Conservation (phyloP, 1,140 invertebrate species). For the Riptortus pedestris region DNA sequence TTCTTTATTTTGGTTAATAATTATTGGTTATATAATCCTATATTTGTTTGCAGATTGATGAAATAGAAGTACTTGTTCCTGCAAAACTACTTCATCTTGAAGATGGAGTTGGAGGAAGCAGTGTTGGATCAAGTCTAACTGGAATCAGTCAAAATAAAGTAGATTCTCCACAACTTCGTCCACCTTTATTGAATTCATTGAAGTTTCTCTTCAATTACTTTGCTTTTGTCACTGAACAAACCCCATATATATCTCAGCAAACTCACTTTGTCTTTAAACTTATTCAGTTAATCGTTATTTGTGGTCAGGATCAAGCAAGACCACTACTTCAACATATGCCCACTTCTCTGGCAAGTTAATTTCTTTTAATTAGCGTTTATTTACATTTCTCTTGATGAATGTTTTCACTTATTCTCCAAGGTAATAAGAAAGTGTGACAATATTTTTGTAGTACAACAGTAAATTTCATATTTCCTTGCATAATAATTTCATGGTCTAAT, state of each 20-base stretch:
- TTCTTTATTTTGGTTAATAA: background rate
- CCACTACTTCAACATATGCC: conserved; percentile 68
- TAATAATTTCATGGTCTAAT: too few species aligned
- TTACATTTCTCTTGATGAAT: too few species aligned
- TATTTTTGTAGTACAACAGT: too few species aligned
- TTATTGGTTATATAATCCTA: background rate
- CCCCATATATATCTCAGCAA: conserved; percentile 66
- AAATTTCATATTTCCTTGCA: too few species aligned
- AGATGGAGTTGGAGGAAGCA: conserved; percentile 9
- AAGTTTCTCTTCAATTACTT: conserved; percentile 60
- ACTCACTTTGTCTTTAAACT: conserved; percentile 79
- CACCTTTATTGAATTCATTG: conserved; percentile 44
- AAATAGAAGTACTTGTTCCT: conserved; percentile 19
- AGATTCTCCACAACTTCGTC: conserved; percentile 11
- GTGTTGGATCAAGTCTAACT: too few species aligned
- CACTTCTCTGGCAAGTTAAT: conserved; percentile 46
- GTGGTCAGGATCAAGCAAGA: conserved; percentile 59
- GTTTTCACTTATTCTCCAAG: background rate
- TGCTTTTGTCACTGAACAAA: conserved; percentile 58
- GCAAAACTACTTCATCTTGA: conserved; percentile 21
- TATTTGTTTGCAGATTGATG: conserved; percentile 8
- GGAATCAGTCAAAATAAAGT: background rate
- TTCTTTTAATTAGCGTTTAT: background rate
- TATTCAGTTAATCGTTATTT: conserved; percentile 66
- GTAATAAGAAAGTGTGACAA: background rate